Conservation (phyloP, 2,113 vertebrate species). For the Dicerorhinus sumatrensis region DNA sequence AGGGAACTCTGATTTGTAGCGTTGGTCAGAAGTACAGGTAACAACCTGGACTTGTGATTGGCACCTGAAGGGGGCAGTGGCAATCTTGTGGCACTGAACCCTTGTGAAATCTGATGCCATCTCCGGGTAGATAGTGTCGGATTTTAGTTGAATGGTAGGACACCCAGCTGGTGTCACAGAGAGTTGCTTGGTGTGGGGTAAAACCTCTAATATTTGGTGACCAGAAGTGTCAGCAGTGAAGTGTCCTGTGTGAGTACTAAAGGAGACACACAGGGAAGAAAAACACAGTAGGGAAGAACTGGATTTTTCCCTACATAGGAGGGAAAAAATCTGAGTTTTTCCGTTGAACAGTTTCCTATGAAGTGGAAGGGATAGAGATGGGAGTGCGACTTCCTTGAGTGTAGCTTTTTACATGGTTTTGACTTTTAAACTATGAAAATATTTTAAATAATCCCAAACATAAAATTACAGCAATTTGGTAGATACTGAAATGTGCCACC, state of each 20-base stretch:
- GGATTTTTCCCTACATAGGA: not conserved
- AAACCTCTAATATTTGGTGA: not conserved
- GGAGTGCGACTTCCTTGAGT: not conserved
- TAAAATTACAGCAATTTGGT: not conserved
- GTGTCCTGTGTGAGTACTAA: not conserved
- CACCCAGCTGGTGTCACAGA: not conserved
- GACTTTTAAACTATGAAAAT: not conserved
- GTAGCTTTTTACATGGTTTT: not conserved
- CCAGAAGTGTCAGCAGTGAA: not conserved
- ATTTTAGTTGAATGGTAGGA: not conserved
- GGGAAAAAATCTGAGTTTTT: not conserved
- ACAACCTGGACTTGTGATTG: not conserved
- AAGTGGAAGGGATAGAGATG: not conserved
- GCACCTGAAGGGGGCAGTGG: too few relatives aligned
- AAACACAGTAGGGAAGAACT: not conserved
- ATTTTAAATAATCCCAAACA: slow-evolving; percentile 27
- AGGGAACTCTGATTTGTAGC: not conserved
- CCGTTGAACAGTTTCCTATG: not conserved
- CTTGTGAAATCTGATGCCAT: too few relatives aligned
- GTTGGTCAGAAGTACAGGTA: too few relatives aligned
- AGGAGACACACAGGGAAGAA: not conserved
- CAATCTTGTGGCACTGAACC: not conserved
- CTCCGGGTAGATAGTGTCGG: too few relatives aligned
- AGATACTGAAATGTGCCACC: not conserved
- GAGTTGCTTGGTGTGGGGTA: not conserved